These are phyloP conservation scores for Chaetops frenatus DNA, from an alignment of 2,113 vertebrate genomes.

Conservation along the genomic window DNA sequence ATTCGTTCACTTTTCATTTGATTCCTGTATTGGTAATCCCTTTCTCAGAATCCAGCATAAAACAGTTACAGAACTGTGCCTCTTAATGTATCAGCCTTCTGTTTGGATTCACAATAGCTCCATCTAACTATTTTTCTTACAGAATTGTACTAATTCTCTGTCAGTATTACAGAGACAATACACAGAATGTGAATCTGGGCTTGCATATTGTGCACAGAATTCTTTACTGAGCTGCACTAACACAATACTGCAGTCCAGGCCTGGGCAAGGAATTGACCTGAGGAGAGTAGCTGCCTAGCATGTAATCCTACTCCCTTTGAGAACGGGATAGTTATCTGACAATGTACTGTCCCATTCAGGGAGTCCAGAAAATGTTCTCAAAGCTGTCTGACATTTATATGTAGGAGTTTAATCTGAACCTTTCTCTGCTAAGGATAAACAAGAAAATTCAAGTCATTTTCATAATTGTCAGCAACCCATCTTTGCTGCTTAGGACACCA, in stretches of 20 bases:
- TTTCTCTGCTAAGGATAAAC: background rate
- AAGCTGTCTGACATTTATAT: background rate
- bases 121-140: background rate
- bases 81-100: background rate
- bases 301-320: background rate
- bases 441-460: background rate
- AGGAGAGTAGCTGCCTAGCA: background rate
- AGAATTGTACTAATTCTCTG: background rate
- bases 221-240: background rate
- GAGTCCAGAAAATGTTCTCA: background rate
- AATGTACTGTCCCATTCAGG: background rate
- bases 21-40: background rate
- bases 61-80: background rate
- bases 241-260: background rate
- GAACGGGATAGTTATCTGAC: background rate
- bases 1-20: background rate
- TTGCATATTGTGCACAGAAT: background rate
- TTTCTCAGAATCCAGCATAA: background rate
- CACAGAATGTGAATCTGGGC: background rate
- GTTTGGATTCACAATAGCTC: background rate
- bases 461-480: background rate
- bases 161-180: background rate
- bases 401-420: background rate
- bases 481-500: background rate
- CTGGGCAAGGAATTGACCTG: background rate